Evolutionary conservation across 2,888 invertebrate species (phyloP), one percentile per base, ranked within the genome.

Genomic region (Busseola fusca): DNA sequence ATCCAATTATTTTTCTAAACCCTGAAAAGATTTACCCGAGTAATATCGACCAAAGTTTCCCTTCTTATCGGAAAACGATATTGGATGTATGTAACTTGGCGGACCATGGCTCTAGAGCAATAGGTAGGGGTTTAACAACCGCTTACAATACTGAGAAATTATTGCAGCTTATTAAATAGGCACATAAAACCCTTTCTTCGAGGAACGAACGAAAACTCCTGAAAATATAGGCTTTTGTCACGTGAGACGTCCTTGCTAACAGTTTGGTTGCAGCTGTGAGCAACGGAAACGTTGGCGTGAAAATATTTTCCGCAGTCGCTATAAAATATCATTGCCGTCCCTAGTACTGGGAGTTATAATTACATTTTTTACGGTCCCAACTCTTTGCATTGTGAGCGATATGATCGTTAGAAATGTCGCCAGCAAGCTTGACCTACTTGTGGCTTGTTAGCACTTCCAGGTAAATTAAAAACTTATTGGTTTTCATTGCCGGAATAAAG

Each of bases 1-100:
- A 93, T 92, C 93, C 93, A 94, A 94, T 94, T 94, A 94, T 93
- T 94, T 94, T 93, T 93, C 90, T 92, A 92, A 93, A 91, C 91
- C 93, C 90, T 92, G 90, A 90, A 93, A 93, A 93, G 93, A 92
- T 93, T 92, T 92, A 87, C 87, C 87, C 88, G 82, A 85, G 88
- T 89, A 90, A 90, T 89, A 87, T 85, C 86, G 89, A 84, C 87
- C 83, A 88, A 88, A 91, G 89, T 92, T 91, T 88, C 87, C 87
- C 89, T 86, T 87, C 87, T 90, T 91, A 92, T 93, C 89, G 92
- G 90, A 90, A 92, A 93, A 91, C 91, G 91, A 94, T 93, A 93
- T 92, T 91, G 81, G 68, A 73, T 72, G 90, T 92, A 90, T 86
- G 84, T 83, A 78, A 84, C 81, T 79, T 84, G 75, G 73, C 72